phyloP scores from a whole-genome alignment of 2,888 invertebrate species.

The Actias luna region DNA sequence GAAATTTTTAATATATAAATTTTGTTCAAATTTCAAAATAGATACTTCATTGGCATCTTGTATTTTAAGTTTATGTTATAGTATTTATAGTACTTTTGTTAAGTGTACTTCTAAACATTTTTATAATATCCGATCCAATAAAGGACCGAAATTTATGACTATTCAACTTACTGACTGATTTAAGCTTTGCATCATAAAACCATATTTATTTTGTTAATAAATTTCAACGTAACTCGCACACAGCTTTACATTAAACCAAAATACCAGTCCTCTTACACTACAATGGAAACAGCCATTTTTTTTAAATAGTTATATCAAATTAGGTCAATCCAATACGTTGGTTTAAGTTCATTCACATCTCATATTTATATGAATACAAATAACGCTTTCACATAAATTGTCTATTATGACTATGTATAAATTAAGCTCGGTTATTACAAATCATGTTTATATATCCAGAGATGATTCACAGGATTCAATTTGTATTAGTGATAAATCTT shows the following conservation, averaged over 20 bases:
- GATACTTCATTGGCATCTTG: not conserved
- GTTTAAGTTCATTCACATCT: not conserved
- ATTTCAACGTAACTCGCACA: too few relatives aligned
- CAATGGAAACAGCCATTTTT: too few relatives aligned
- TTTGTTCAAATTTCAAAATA: too few relatives aligned
- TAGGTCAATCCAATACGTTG: not conserved
- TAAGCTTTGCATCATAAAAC: too few relatives aligned
- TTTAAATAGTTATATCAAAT: slow-evolving; percentile 1
- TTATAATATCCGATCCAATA: too few relatives aligned
- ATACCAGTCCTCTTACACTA: too few relatives aligned
- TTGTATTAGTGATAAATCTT: slow-evolving; percentile 18
- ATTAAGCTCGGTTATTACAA: slow-evolving; percentile 4
- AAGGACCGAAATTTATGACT: too few relatives aligned
- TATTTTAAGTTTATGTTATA: not conserved
- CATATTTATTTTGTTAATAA: too few relatives aligned
- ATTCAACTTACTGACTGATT: too few relatives aligned
- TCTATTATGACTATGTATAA: slow-evolving; percentile 14
- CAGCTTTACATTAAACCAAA: too few relatives aligned
- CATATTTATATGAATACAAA: slow-evolving; percentile 3
- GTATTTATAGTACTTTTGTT: too few relatives aligned
- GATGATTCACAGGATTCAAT: slow-evolving; percentile 15
- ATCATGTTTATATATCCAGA: slow-evolving; percentile 12
- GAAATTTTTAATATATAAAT: not conserved
- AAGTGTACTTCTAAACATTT: too few relatives aligned
- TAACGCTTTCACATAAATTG: not conserved